Conservation (phyloP, 1,140 invertebrate genomes). For the Pteromalus puparum region DNA sequence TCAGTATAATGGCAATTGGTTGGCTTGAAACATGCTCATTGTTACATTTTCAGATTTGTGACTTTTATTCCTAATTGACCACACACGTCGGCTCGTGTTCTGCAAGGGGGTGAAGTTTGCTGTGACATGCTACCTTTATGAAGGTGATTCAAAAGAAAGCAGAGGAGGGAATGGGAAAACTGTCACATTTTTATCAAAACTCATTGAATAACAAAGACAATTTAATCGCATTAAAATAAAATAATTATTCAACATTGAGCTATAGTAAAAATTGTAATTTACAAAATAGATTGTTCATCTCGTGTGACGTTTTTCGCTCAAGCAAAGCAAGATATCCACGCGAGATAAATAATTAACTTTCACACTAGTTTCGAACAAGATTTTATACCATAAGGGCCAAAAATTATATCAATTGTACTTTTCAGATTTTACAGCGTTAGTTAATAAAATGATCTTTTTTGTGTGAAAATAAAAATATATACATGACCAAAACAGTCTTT, state of each 20-base stretch:
- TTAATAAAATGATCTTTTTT: no score
- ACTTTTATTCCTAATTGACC: background rate
- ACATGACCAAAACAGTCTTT: no score
- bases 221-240: background rate
- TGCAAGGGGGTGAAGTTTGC: constrained; percentile 68
- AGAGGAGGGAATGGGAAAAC: constrained; percentile 38
- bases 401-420: no score
- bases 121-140: constrained; percentile 64
- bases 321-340: no score
- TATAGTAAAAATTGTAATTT: no score
- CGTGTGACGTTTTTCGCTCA: no score
- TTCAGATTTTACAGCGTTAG: no score
- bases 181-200: constrained; percentile 38
- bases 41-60: constrained; percentile 17
- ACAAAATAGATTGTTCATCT: no score
- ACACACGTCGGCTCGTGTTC: background rate
- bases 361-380: no score
- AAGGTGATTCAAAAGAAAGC: constrained; percentile 37
- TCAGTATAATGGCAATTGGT: background rate
- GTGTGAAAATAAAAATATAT: no score
- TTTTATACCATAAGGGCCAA: no score
- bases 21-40: constrained; percentile 32
- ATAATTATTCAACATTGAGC: background rate
- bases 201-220: constrained; percentile 37
- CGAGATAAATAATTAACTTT: no score